Conservation (phyloP, 2,888 invertebrate species). For the Peribatodes rhomboidaria region DNA sequence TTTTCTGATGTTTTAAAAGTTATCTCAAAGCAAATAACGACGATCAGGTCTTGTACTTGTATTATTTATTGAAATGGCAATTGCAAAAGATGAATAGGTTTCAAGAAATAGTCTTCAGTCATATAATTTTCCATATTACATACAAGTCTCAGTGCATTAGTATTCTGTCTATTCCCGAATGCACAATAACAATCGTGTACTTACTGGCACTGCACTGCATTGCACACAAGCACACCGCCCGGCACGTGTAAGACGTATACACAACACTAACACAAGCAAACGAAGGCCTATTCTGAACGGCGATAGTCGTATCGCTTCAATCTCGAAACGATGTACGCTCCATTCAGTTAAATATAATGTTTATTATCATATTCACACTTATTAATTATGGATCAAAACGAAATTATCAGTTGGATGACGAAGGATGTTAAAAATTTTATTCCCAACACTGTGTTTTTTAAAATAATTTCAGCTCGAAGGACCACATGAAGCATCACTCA, state of each 20-base stretch:
- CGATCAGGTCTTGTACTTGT: too few species aligned
- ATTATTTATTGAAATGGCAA: too few species aligned
- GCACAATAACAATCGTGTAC: constrained; percentile 52
- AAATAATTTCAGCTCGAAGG: neutral
- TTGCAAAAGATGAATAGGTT: constrained; percentile 22
- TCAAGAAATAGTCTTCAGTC: too few species aligned
- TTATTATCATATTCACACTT: neutral
- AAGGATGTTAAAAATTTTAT: neutral
- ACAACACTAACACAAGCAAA: constrained; percentile 51
- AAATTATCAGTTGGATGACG: neutral
- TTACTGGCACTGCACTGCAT: constrained; percentile 52
- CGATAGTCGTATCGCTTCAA: constrained; percentile 31
- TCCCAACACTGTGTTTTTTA: neutral
- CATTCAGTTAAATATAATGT: constrained; percentile 31
- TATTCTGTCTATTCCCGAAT: constrained; percentile 49
- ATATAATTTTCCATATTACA: too few species aligned
- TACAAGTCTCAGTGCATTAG: constrained; percentile 33
- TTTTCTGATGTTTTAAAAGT: too few species aligned
- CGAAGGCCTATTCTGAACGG: constrained; percentile 48
- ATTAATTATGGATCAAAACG: constrained; percentile 2
- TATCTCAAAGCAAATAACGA: too few species aligned
- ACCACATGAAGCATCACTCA: neutral
- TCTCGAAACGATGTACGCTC: constrained; percentile 36
- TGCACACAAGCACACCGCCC: constrained; percentile 56
- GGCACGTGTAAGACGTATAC: constrained; percentile 67